These are phyloP conservation scores for Picathartes gymnocephalus DNA, from an alignment of 2,113 vertebrate species.

Conservation along the genomic window DNA sequence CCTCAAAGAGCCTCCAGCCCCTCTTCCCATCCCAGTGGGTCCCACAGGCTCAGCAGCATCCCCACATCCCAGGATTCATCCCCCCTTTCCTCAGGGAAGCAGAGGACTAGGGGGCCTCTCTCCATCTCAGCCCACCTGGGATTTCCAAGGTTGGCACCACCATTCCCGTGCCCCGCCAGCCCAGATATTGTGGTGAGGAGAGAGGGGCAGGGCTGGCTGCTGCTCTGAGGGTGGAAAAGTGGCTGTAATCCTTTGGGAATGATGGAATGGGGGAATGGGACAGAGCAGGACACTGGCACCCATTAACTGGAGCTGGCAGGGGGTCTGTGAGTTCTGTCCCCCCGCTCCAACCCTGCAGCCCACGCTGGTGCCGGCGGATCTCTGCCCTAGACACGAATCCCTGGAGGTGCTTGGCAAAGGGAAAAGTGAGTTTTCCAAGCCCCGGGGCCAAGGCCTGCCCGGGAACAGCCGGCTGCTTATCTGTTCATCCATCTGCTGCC, in stretches of 20 bases:
- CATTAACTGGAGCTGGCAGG: background rate
- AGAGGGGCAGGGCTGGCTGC: background rate
- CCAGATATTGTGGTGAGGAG: rapidly evolving
- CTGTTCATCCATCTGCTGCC: constrained; percentile 67
- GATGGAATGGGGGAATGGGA: background rate
- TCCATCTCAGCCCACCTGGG: background rate
- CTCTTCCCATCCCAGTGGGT: background rate
- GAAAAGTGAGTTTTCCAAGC: background rate
- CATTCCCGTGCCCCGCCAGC: rapidly evolving
- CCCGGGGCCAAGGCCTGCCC: background rate
- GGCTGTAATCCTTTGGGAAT: rapidly evolving
- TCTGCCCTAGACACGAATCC: background rate
- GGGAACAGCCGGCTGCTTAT: background rate
- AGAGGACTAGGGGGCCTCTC: background rate
- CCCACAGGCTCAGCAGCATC: background rate
- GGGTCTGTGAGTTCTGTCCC: background rate
- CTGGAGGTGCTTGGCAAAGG: background rate
- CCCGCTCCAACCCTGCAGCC: rapidly evolving
- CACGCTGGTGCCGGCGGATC: rapidly evolving
- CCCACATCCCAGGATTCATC: background rate
- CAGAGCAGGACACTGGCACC: background rate
- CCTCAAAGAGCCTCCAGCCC: background rate
- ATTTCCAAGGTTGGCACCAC: background rate
- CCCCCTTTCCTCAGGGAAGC: background rate
- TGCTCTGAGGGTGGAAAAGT: background rate